Evolutionary conservation across 2,797 vertebrate species (phyloP).

Genomic region (Pristis pectinata): DNA sequence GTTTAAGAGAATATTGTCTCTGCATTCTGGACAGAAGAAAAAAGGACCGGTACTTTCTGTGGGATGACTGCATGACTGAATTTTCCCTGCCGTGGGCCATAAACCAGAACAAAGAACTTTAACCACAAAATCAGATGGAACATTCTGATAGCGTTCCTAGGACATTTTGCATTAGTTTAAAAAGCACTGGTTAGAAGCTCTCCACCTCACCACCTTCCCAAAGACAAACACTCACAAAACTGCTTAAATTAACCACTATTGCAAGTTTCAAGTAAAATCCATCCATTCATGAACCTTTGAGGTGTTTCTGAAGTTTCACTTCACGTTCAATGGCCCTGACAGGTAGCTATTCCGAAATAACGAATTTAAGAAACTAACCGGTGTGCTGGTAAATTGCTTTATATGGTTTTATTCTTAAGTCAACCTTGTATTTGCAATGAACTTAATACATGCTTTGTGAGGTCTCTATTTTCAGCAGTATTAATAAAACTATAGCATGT

Average conservation of each 20-base stretch:
- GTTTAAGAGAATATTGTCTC: not conserved
- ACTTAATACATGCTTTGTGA: too few relatives aligned
- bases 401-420: too few relatives aligned
- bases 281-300: too few relatives aligned
- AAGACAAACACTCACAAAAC: not conserved
- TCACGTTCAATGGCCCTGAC: too few relatives aligned
- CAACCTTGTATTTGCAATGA: too few relatives aligned
- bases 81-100: too few relatives aligned
- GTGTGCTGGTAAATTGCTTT: too few relatives aligned
- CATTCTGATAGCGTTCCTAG: not conserved
- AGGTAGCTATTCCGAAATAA: too few relatives aligned
- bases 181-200: not conserved
- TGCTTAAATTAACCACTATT: not conserved
- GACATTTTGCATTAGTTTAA: not conserved
- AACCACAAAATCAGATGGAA: too few relatives aligned
- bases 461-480: not conserved
- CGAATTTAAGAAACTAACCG: too few relatives aligned
- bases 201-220: too few relatives aligned
- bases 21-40: not conserved
- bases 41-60: not conserved
- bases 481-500: not conserved
- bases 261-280: not conserved
- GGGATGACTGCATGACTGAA: not conserved
- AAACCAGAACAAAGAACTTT: not conserved
- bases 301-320: too few relatives aligned